Conservation (phyloP, 2,888 invertebrate species). For the Thyatira batis region DNA sequence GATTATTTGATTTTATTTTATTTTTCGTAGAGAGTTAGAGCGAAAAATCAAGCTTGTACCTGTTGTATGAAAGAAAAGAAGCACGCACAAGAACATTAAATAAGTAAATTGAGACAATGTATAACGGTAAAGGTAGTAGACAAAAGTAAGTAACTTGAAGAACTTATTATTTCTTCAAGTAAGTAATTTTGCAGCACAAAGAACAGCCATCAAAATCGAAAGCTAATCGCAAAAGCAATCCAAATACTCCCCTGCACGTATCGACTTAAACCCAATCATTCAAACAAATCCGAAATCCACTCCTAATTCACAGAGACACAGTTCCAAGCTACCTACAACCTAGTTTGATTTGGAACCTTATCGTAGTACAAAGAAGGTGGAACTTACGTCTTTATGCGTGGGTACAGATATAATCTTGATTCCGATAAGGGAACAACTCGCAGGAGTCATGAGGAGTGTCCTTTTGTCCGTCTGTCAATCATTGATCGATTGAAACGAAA, state of each 20-base stretch:
- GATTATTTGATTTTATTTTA: too few species aligned
- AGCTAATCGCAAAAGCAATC: conserved; percentile 3
- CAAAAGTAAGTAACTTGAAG: too few species aligned
- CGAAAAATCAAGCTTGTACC: too few species aligned
- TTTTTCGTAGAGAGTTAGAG: too few species aligned
- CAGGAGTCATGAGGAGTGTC: conserved; percentile 51
- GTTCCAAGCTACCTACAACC: conserved; percentile 15
- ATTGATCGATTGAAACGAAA: conserved; percentile 51
- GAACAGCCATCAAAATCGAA: not conserved
- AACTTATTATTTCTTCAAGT: not conserved
- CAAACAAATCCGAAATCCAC: not conserved
- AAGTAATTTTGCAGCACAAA: too few species aligned
- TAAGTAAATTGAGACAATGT: too few species aligned
- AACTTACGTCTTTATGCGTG: conserved; percentile 19
- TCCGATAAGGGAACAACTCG: conserved; percentile 40
- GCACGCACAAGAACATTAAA: too few species aligned
- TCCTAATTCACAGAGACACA: conserved; percentile 11
- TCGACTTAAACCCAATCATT: conserved; percentile 18
- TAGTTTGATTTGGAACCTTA: conserved; percentile 24
- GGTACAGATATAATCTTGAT: conserved; percentile 46
- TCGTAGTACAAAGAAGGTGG: conserved; percentile 22
- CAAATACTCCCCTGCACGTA: conserved; percentile 7
- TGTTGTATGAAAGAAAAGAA: too few species aligned
- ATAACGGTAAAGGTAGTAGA: too few species aligned
- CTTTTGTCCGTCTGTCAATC: conserved; percentile 59